phyloP scores from a whole-genome alignment of 2,888 invertebrate genomes.

The Meghimatium bilineatum region DNA sequence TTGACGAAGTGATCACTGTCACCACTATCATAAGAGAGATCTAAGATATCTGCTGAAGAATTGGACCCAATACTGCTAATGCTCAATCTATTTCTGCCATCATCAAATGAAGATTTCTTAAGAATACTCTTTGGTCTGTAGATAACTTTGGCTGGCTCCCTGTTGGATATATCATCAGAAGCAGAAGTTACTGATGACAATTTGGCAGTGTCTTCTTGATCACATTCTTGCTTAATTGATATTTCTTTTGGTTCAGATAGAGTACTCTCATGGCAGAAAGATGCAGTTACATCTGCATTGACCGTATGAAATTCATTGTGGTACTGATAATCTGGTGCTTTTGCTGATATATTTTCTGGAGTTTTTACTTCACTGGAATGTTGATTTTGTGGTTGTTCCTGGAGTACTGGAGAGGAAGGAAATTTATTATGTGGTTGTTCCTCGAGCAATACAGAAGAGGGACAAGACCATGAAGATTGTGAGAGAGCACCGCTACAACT shows the following conservation, averaged over 20 bases:
- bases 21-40: slow-evolving; percentile 74
- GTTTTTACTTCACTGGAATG: neutral
- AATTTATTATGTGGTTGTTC: neutral
- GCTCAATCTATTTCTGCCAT: slow-evolving; percentile 70
- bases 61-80: slow-evolving; percentile 73
- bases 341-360: neutral
- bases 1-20: slow-evolving; percentile 61
- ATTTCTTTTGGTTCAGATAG: neutral
- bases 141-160: slow-evolving; percentile 53
- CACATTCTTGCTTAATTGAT: neutral
- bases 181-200: neutral
- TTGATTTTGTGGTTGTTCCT: slow-evolving; percentile 1
- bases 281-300: neutral
- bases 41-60: slow-evolving; percentile 74
- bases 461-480: neutral
- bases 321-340: neutral
- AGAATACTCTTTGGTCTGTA: slow-evolving; percentile 67
- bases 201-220: slow-evolving; percentile 1
- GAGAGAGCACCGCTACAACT: slow-evolving; percentile 22
- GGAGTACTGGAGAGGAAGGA: neutral
- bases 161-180: slow-evolving; percentile 2
- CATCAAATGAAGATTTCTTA: slow-evolving; percentile 48
- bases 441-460: neutral
- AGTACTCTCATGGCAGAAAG: neutral
- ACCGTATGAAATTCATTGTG: neutral